Conservation (phyloP, 2,797 vertebrate species). For the Neomorphus geoffroyi region DNA sequence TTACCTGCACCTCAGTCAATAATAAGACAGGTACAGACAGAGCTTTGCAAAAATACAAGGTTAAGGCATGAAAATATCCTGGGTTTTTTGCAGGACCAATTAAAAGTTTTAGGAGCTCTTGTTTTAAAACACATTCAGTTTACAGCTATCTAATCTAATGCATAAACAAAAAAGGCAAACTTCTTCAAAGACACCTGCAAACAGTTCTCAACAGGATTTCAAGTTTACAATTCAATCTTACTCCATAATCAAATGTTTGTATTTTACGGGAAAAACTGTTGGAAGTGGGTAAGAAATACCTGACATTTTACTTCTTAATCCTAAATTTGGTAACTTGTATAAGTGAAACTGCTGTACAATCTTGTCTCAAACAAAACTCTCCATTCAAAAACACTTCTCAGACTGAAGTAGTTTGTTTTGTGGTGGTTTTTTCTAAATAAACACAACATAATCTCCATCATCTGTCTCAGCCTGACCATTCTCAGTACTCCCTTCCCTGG, state of each 20-base stretch:
- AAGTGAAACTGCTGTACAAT: neutral
- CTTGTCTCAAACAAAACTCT: neutral
- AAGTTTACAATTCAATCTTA: neutral
- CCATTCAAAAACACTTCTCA: neutral
- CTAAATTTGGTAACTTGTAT: neutral
- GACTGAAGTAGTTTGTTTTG: neutral
- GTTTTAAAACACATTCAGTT: neutral
- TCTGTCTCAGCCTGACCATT: neutral
- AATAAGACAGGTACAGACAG: neutral
- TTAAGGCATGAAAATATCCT: neutral
- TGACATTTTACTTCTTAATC: neutral
- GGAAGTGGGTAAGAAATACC: neutral
- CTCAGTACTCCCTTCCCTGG: neutral
- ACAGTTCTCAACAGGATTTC: neutral
- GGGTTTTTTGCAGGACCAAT: neutral
- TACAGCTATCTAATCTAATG: neutral
- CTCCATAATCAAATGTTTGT: neutral
- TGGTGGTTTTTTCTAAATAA: neutral
- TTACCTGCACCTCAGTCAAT: neutral
- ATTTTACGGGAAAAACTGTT: neutral
- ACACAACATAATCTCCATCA: neutral
- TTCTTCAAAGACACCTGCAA: neutral
- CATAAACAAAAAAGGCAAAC: neutral
- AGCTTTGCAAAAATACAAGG: neutral
- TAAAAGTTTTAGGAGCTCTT: neutral